A percentile compares a stretch with the other conserved stretches of the same genome.
Evolutionary conservation across 2,888 invertebrate genomes (phyloP).

Genomic region (Volucella zonaria): DNA sequence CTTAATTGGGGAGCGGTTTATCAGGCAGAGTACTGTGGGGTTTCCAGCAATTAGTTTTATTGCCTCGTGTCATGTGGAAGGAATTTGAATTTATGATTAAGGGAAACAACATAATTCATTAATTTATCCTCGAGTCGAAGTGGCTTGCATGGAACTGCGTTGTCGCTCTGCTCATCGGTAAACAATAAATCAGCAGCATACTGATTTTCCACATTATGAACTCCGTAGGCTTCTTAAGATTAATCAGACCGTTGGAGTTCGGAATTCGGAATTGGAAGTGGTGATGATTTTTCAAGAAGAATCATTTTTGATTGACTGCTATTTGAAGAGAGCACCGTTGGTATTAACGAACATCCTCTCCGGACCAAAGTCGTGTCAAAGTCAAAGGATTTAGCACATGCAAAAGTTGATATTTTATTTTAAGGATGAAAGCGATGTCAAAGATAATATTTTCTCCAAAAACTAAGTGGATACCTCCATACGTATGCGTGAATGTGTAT

Average conservation of each 20-base stretch:
- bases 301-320: too few species aligned
- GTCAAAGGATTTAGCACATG: too few species aligned
- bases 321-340: too few species aligned
- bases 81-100: slow-evolving; percentile 66
- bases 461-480: too few species aligned
- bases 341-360: too few species aligned
- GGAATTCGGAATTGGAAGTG: too few species aligned
- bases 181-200: slow-evolving; percentile 37
- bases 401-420: too few species aligned
- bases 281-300: too few species aligned
- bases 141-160: slow-evolving; percentile 2
- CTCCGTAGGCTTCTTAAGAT: not conserved
- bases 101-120: slow-evolving; percentile 43
- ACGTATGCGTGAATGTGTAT: too few species aligned
- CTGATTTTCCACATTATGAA: slow-evolving; percentile 44
- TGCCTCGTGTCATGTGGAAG: slow-evolving; percentile 66
- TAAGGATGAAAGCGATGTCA: too few species aligned
- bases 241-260: slow-evolving; percentile 4
- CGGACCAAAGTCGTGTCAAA: too few species aligned
- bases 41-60: slow-evolving; percentile 67
- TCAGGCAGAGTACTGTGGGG: slow-evolving; percentile 42
- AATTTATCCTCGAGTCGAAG: slow-evolving; percentile 38
- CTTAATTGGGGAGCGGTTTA: slow-evolving; percentile 53
- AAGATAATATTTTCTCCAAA: too few species aligned
- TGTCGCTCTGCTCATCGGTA: slow-evolving; percentile 26